phyloP scores from a whole-genome alignment of 2,797 vertebrate species.

The Simalia tracyae region DNA sequence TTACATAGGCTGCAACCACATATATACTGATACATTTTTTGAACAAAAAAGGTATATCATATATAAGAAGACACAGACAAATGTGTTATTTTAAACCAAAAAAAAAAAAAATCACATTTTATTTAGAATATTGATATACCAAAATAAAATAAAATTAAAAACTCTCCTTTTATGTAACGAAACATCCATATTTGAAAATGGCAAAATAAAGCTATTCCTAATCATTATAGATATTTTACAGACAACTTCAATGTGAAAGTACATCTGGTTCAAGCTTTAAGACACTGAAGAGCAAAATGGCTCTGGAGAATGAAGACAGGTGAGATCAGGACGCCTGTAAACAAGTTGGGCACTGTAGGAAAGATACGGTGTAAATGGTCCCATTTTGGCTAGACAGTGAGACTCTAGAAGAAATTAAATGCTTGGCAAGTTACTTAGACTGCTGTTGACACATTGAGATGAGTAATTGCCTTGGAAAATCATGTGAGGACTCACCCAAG shows the following conservation, averaged over 20 bases:
- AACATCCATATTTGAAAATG: constrained; percentile 76
- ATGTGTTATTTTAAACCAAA: constrained; percentile 69
- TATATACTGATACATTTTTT: neutral
- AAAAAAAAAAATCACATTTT: constrained; percentile 75
- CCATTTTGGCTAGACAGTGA: constrained; percentile 33
- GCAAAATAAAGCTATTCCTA: constrained; percentile 74
- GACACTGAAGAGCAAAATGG: constrained; percentile 59
- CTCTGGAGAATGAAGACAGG: constrained; percentile 60
- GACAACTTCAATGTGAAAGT: constrained; percentile 52
- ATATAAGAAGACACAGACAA: constrained; percentile 43
- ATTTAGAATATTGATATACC: constrained; percentile 78
- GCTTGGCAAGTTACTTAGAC: constrained; percentile 40
- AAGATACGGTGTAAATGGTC: constrained; percentile 42
- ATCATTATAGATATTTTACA: constrained; percentile 68
- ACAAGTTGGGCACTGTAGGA: constrained; percentile 52
- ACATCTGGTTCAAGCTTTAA: constrained; percentile 63
- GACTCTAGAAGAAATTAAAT: constrained; percentile 31
- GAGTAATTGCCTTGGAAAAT: constrained; percentile 13
- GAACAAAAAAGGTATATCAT: too few species aligned
- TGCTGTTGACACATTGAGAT: constrained; percentile 25
- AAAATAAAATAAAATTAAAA: constrained; percentile 77
- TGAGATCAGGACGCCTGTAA: constrained; percentile 40
- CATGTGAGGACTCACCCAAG: neutral
- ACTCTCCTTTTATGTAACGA: constrained; percentile 73
- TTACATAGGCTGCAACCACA: neutral